Evolutionary conservation across 2,797 vertebrate genomes (phyloP), one percentile per base, ranked within the genome.

Genomic region (Sebastes hubbsi): DNA sequence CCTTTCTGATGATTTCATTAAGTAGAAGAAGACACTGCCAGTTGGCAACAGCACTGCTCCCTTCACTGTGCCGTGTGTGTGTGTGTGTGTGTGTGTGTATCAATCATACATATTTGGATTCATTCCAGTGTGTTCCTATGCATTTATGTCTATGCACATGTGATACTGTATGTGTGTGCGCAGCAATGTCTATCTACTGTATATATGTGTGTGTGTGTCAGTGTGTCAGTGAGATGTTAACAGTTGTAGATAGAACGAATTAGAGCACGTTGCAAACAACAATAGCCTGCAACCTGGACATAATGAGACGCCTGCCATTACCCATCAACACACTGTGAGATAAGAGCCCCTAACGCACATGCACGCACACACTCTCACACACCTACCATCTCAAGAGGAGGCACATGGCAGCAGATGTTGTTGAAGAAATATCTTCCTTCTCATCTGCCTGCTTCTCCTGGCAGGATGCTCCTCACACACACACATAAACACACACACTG

Each of bases 1-100:
- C 95, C 95, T 93, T 94, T 96, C 94, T 97, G 97, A 97, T 98
- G 96, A 96, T 97, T 97, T 98, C 96, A 97, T 97, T 97, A 97
- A 97, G 96, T 95, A 93, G 94, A 92, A 88, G 85, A 94, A 92
- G 91, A 91, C 89, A 92, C 90, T 96, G 96, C 96, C 96, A 97
- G 96, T 94, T 96, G 96, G 95, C 96, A 96, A 92, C 90, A 83
- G 84, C 83, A 88, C 82, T 87, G 82, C 79, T 88, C 59, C 89
- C 93, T 95, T 88, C 94, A 81, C 78, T 79, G 79, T 82, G 77
- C 52, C 73, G 72, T 82, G 87, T 76, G 75, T 79, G 64, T 79
- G 69, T 22, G 22, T 77, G 22, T 77, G 71, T 77, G 75, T 38
- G 55, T 70, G 73, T 60, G 64, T 77, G 77, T 80, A 63, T 85